A percentile compares a stretch with the other conserved stretches of the same genome.
Evolutionary conservation across 2,113 vertebrate genomes (phyloP).

Genomic region (Dipodomys stephensi): DNA sequence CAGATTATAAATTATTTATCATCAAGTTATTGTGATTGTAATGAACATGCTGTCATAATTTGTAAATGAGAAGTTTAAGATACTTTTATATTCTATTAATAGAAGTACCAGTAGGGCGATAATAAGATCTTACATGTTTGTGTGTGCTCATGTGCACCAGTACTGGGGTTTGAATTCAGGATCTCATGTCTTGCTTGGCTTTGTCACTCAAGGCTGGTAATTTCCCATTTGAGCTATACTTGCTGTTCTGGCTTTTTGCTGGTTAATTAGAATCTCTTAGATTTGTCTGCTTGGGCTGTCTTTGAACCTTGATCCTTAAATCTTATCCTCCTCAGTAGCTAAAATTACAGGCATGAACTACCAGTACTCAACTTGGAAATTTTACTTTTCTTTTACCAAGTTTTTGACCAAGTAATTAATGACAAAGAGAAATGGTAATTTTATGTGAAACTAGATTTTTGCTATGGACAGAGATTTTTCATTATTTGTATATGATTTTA

Average conservation of each 20-base stretch:
- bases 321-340: too few species aligned
- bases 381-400: not conserved
- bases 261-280: too few species aligned
- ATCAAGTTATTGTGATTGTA: not conserved
- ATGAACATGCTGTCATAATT: not conserved
- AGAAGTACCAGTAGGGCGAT: not conserved
- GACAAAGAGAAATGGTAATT: not conserved
- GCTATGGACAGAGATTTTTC: not conserved
- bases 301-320: too few species aligned
- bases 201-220: too few species aligned
- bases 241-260: too few species aligned
- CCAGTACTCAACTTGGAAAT: not conserved
- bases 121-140: too few species aligned
- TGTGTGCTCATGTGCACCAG: too few species aligned
- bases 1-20: not conserved
- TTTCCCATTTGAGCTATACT: too few species aligned
- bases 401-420: not conserved
- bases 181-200: too few species aligned
- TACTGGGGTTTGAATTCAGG: too few species aligned
- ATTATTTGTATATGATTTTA: not conserved
- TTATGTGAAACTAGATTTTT: not conserved
- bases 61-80: slow-evolving; percentile 33
- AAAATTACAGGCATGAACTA: too few species aligned
- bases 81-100: not conserved
- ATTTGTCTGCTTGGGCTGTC: too few species aligned